Percentiles rank a stretch among this genome's conserved stretches.
Evolutionary conservation across 2,888 invertebrate species (phyloP).

Genomic region (Brenthis ino): DNA sequence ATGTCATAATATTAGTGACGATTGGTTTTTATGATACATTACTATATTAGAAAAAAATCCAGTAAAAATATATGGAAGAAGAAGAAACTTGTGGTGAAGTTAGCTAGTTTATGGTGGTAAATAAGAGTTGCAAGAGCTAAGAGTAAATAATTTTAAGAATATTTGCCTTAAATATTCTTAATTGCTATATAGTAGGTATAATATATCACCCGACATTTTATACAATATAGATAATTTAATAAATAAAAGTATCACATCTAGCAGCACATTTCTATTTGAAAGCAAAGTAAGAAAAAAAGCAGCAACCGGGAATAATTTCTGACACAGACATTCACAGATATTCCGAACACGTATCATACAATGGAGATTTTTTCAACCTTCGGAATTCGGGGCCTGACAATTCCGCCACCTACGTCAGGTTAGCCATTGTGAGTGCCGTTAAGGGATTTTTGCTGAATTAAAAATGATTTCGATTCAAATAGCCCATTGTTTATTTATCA

Average conservation of each 20-base stretch:
- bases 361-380: slow-evolving; percentile 62
- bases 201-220: too few species aligned
- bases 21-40: too few species aligned
- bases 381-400: slow-evolving; percentile 50
- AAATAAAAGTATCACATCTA: slow-evolving; percentile 12
- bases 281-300: slow-evolving; percentile 23
- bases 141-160: too few species aligned
- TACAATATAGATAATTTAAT: too few species aligned
- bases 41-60: too few species aligned
- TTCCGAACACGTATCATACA: slow-evolving; percentile 67
- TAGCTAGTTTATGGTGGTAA: too few species aligned
- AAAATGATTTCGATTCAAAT: slow-evolving; percentile 27
- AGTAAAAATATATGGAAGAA: too few species aligned
- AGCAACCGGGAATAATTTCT: slow-evolving; percentile 56
- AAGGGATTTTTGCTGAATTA: slow-evolving; percentile 39
- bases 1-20: too few species aligned
- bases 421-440: slow-evolving; percentile 37
- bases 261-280: slow-evolving; percentile 2
- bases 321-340: slow-evolving; percentile 54
- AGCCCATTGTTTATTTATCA: slow-evolving; percentile 18
- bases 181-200: too few species aligned
- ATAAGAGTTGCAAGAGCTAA: too few species aligned
- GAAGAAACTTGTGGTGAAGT: too few species aligned
- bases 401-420: slow-evolving; percentile 48
- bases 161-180: too few species aligned